Base-by-base conservation (phyloP, 2,888 invertebrate genomes). In the Caenorhabditis sp. region DNA sequence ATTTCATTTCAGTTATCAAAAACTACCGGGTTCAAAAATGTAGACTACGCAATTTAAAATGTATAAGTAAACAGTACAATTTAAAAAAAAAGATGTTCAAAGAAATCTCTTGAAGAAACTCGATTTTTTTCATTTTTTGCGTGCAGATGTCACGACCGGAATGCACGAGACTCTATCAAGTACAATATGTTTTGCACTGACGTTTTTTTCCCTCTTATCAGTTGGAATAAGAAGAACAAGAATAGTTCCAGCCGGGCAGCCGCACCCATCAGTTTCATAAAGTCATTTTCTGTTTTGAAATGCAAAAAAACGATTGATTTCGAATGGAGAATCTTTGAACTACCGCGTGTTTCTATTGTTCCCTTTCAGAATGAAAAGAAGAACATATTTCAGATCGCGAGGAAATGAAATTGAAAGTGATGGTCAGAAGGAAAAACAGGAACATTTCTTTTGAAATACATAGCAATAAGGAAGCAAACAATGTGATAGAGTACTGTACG, bases 171-270 rank as follows among this genome's bases (percentile, higher is more conserved):
- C 18, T 47, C 18, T 47, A 47, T 47, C 47, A 18, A 20, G 47
- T 3, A 3, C 47, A 47, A 18, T 18, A 4, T 47, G n/a, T 47
- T 47, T 47, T 47, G 47, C 47, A n/a, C 18, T 47, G 20, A n/a
- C 47, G 18, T 18, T 47, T 20, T 40, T n/a, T n/a, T n/a, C n/a
- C n/a, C n/a, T n/a, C 47, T 47, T 47, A 47, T 47, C 47, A 15
- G 40, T 32, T 6, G 40, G 13, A 40, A 40, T 13, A 40, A 40
- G 40, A 40, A 40, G 40, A 40, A 40, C 40, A 13, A 40, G 40
- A 40, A 40, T 40, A 40, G 40, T 40, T 13, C 13, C 32, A 9
- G 40, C 2, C 40, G 40, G 13, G 40, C 40, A 40, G 13, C 40
- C 40, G 6, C 40, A 40, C 40, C 40, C 40, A 11, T 11, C 40